Conservation (phyloP, 2,888 invertebrate genomes). For the Xylota sylvarum region DNA sequence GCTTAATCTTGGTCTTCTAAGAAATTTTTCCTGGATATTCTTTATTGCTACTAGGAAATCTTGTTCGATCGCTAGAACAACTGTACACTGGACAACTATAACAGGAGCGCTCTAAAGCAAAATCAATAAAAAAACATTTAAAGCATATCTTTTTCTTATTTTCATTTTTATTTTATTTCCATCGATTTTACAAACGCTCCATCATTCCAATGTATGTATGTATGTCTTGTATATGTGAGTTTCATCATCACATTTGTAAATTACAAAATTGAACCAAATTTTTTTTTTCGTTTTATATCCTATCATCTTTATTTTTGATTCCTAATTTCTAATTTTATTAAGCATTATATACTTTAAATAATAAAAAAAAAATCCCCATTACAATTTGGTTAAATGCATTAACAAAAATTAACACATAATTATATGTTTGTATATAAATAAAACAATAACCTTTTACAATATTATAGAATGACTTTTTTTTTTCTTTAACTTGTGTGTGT, state of each 20-base stretch:
- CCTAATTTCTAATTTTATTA: constrained; percentile 56
- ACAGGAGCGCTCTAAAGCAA: too few species aligned
- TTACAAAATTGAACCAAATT: constrained; percentile 59
- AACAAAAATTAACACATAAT: constrained; percentile 51
- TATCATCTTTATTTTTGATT: constrained; percentile 38
- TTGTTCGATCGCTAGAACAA: too few species aligned
- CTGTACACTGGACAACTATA: too few species aligned
- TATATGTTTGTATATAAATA: constrained; percentile 36
- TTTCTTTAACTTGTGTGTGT: constrained; percentile 21
- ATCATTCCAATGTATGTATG: constrained; percentile 37
- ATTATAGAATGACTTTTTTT: constrained; percentile 60
- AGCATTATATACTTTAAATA: constrained; percentile 54
- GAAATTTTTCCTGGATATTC: too few species aligned
- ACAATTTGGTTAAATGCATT: constrained; percentile 72
- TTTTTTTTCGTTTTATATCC: constrained; percentile 9
- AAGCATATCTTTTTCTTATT: constrained; percentile 49
- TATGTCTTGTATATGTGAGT: constrained; percentile 45
- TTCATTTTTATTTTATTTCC: constrained; percentile 66
- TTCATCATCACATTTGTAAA: constrained; percentile 60
- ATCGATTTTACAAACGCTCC: constrained; percentile 70
- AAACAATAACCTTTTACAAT: constrained; percentile 45
- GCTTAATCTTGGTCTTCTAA: too few species aligned
- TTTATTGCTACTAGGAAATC: too few species aligned
- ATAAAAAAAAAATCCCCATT: constrained; percentile 56
- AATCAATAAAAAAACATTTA: not conserved